Evolutionary conservation across 2,888 invertebrate species (phyloP).

Genomic region (Terebella lapidaria): DNA sequence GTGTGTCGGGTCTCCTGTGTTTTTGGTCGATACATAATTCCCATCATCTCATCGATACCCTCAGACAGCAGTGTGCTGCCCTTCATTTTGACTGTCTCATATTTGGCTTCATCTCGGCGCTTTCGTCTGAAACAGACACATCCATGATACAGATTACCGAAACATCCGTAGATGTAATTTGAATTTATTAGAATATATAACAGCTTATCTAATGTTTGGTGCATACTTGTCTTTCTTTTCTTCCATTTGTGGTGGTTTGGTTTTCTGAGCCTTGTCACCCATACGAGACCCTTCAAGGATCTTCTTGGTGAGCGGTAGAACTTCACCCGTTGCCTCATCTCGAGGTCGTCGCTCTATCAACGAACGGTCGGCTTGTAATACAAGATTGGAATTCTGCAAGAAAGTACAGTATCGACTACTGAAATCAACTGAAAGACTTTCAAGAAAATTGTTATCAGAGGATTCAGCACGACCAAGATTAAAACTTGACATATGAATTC

Average conservation of each 20-base stretch:
- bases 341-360: constrained; percentile 91
- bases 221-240: constrained; percentile 26
- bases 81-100: constrained; percentile 85
- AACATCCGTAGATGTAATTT: too few relatives aligned
- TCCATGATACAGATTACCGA: too few relatives aligned
- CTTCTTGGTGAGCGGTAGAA: constrained; percentile 89
- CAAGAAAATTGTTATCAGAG: too few relatives aligned
- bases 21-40: constrained; percentile 90
- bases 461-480: too few relatives aligned
- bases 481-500: background rate
- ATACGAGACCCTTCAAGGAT: constrained; percentile 77
- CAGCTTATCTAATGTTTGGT: too few relatives aligned
- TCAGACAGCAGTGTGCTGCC: constrained; percentile 67
- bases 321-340: constrained; percentile 99
- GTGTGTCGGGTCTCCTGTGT: constrained; percentile 97
- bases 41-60: constrained; percentile 86
- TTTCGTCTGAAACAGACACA: constrained; percentile 42
- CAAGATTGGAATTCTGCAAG: constrained; percentile 94
- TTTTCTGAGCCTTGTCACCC: constrained; percentile 92
- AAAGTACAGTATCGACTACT: too few relatives aligned
- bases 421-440: too few relatives aligned
- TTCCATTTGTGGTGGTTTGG: constrained; percentile 77
- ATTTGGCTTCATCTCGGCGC: constrained; percentile 74
- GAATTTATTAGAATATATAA: too few relatives aligned
- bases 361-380: constrained; percentile 96